Base-by-base conservation (phyloP, 2,797 vertebrate species). In the Sebastes taczanowskii region DNA sequence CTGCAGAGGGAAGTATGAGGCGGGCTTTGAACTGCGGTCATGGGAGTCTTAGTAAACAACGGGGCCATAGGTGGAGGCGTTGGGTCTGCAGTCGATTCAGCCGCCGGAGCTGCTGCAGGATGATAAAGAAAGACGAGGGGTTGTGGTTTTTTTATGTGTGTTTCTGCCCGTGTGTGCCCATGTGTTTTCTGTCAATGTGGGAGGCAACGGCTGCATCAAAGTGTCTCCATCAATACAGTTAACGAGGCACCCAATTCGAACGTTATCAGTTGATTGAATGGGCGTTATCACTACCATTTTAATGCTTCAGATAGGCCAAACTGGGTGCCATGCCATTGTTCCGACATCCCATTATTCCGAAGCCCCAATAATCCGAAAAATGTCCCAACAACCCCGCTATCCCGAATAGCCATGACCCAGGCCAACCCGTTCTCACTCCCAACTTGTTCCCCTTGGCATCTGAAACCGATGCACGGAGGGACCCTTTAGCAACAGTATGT, bases 11-110 rank as follows among this genome's bases (percentile, higher is more conserved):
- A 60, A 63, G 87, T 2, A 56, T 56, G 78, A 79, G 71, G 73
- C 60, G 58, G 4, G 78, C 68, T 83, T 77, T 75, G 71, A 82
- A 70, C 73, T 2, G 61, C 3, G 25, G 71, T 61, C 69, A 69
- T 27, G 71, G 64, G 69, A 80, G 82, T 74, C 82, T 81, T 9
- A 2, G 86, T 77, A 84, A 85, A 85, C 83, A 81, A 62, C 42
- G 3, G 13, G 75, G 65, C 77, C n/a, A 60, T 73, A 74, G 84
- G 81, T 78, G 85, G 79, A 52, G 74, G 83, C 78, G 78, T 53
- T 14, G 22, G 74, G 69, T 78, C 66, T 59, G 18, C 74, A 18
- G 22, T 67, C n/a, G 38, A 70, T 67, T 69, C 76, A 64, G 42
- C 59, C 2, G 14, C 30, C 13, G 61, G 64, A 78, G 60, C 68